phyloP scores from a whole-genome alignment of 1,140 invertebrate species.

The Cotesia vestalis region DNA sequence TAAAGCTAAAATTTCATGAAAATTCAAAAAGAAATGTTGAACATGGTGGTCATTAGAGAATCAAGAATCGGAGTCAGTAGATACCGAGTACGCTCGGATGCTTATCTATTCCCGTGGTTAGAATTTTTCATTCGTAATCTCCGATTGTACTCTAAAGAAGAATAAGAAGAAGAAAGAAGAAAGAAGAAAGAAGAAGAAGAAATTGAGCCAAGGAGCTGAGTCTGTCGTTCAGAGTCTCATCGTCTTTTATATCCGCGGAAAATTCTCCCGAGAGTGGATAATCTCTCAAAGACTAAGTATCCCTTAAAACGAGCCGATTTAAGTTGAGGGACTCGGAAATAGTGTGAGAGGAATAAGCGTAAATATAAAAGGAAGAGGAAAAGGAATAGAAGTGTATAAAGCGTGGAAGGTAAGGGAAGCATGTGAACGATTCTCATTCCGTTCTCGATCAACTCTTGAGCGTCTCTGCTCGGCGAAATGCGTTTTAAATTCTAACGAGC shows the following conservation, averaged over 20 bases:
- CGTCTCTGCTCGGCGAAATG: slow-evolving; percentile 38
- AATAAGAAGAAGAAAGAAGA: too few relatives aligned
- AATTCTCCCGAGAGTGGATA: slow-evolving; percentile 17
- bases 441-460: slow-evolving; percentile 45
- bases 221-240: too few relatives aligned
- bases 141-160: slow-evolving; percentile 26
- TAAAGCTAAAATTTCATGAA: too few relatives aligned
- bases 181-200: too few relatives aligned
- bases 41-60: slow-evolving; percentile 2
- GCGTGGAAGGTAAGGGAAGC: background rate
- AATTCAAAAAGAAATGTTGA: slow-evolving; percentile 1
- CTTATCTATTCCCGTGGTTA: slow-evolving; percentile 33
- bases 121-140: slow-evolving; percentile 33
- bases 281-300: slow-evolving; percentile 27
- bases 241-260: slow-evolving; percentile 12
- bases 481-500: slow-evolving; percentile 42
- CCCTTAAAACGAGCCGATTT: slow-evolving; percentile 16
- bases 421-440: slow-evolving; percentile 45
- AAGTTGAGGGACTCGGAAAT: background rate
- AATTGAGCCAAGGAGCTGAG: too few relatives aligned
- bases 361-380: background rate
- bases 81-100: slow-evolving; percentile 15
- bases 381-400: background rate
- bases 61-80: too few relatives aligned
- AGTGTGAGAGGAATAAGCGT: slow-evolving; percentile 1